These are phyloP conservation scores for Vanacampus margaritifer DNA, from an alignment of 2,113 vertebrate genomes.

Conservation along the genomic window DNA sequence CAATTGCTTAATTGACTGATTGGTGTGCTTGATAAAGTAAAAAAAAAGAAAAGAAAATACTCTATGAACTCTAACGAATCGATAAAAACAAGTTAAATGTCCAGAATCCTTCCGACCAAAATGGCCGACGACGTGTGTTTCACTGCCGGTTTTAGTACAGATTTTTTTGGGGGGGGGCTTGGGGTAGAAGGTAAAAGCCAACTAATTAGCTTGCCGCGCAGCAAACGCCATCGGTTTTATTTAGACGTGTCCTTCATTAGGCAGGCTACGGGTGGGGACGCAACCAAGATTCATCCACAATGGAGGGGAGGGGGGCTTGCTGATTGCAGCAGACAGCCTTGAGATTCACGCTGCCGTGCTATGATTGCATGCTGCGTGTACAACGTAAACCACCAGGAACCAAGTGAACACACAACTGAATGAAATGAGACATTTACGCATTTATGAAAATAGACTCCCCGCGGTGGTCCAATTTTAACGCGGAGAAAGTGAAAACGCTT, in stretches of 20 bases:
- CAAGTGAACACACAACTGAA: background rate
- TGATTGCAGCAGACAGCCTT: background rate
- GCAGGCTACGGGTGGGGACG: constrained; percentile 39
- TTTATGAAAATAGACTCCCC: background rate
- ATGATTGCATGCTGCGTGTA: background rate
- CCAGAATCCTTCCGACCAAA: background rate
- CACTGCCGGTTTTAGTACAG: background rate
- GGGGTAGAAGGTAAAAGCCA: background rate
- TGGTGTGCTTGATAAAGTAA: no score
- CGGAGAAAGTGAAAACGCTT: background rate
- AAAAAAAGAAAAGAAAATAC: no score
- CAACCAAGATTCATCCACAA: constrained; percentile 33
- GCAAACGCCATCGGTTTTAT: constrained; percentile 39
- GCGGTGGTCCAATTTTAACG: background rate
- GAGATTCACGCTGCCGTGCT: background rate
- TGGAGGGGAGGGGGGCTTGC: constrained; percentile 1
- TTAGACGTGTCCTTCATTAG: constrained; percentile 61
- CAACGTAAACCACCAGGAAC: background rate
- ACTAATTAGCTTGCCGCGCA: background rate
- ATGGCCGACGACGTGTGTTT: background rate
- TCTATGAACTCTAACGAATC: no score
- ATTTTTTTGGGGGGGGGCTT: background rate
- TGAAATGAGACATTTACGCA: background rate
- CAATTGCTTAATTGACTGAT: no score
- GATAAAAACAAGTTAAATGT: background rate